phyloP scores from a whole-genome alignment of 2,797 vertebrate genomes.

The Crax fasciolata region DNA sequence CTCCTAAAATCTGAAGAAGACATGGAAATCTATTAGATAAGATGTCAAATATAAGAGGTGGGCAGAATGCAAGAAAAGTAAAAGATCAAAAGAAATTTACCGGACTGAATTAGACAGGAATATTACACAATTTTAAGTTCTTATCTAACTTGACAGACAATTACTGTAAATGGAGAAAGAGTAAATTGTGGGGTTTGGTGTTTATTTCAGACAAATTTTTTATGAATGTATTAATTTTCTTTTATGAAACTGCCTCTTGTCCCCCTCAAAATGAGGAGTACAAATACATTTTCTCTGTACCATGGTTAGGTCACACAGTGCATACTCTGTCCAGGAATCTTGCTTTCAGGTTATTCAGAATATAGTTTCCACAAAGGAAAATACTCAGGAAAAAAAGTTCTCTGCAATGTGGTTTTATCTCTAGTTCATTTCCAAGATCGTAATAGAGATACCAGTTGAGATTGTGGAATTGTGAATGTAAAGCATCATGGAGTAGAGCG shows the following conservation, averaged over 20 bases:
- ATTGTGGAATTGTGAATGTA: neutral
- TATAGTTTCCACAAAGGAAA: neutral
- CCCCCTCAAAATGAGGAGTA: rapidly evolving
- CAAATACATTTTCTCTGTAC: neutral
- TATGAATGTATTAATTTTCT: neutral
- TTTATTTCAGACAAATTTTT: neutral
- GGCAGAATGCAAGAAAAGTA: neutral
- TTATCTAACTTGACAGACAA: neutral
- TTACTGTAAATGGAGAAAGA: neutral
- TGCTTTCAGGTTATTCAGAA: neutral
- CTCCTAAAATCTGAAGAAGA: neutral
- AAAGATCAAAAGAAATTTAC: neutral
- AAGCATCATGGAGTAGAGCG: neutral
- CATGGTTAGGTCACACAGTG: neutral
- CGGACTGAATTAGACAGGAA: neutral
- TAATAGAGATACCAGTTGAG: neutral
- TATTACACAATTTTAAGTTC: neutral
- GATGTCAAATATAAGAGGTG: neutral
- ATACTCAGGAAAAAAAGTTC: neutral
- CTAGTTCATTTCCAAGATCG: neutral
- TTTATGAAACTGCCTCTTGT: neutral
- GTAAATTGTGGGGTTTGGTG: neutral
- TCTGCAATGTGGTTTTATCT: neutral
- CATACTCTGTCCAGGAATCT: neutral
- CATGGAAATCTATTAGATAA: neutral